Conservation (phyloP, 2,888 invertebrate genomes). For the Hemicrepidius hirtus region DNA sequence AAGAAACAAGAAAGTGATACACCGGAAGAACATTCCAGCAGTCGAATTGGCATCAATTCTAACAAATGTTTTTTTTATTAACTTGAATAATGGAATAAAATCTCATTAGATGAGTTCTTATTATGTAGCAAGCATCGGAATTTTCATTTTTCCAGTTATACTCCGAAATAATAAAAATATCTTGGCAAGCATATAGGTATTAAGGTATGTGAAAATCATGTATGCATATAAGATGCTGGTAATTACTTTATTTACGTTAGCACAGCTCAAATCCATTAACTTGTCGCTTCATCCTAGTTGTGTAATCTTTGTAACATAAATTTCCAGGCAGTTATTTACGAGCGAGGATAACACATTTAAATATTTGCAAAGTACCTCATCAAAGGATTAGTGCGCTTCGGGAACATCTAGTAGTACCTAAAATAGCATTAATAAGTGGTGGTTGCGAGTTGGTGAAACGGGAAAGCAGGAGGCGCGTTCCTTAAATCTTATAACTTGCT, state of each 20-base stretch:
- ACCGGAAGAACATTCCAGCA: no score
- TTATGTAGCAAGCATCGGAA: no score
- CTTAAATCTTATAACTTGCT: slow-evolving; percentile 29
- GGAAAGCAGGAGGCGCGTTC: slow-evolving; percentile 14
- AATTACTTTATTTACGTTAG: slow-evolving; percentile 46
- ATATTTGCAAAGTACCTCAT: slow-evolving; percentile 48
- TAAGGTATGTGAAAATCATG: not conserved
- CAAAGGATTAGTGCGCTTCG: slow-evolving; percentile 48
- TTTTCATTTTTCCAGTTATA: no score
- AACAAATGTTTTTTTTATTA: no score
- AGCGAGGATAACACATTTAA: slow-evolving; percentile 43
- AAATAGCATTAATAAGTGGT: slow-evolving; percentile 43
- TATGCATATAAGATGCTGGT: slow-evolving; percentile 24
- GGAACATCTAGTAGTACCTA: slow-evolving; percentile 44
- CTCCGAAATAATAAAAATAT: no score
- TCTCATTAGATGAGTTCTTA: no score
- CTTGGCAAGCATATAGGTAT: no score
- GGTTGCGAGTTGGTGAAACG: slow-evolving; percentile 10
- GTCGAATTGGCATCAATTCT: no score
- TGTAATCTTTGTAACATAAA: slow-evolving; percentile 37
- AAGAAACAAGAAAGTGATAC: no score
- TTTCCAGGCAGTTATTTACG: slow-evolving; percentile 44
- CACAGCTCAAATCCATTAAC: slow-evolving; percentile 28
- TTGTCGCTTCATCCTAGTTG: slow-evolving; percentile 23
- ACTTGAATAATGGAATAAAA: no score